phyloP scores from a whole-genome alignment of 2,797 vertebrate species.

The Catamblyrhynchus diadema region DNA sequence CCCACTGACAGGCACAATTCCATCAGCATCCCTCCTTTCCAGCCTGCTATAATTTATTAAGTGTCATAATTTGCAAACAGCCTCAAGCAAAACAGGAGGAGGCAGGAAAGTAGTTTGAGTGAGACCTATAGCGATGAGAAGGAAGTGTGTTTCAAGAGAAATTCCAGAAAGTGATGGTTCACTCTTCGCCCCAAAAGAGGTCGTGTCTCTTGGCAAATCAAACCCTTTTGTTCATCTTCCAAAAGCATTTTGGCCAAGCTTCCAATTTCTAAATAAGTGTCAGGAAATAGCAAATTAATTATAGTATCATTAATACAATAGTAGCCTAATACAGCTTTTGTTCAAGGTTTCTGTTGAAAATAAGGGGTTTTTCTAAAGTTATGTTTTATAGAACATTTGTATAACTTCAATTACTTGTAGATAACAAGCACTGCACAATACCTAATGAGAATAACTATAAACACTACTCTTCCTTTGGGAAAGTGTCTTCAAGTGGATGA shows the following conservation, averaged over 20 bases:
- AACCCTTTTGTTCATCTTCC: not conserved
- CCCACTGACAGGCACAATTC: not conserved
- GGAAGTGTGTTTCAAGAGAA: not conserved
- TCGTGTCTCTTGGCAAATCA: not conserved
- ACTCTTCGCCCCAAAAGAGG: not conserved
- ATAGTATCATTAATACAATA: not conserved
- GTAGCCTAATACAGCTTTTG: not conserved
- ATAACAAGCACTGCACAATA: not conserved
- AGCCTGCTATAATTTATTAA: not conserved
- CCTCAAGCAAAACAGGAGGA: not conserved
- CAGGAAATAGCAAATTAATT: slow-evolving; percentile 10
- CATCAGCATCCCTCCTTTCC: not conserved
- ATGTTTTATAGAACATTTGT: not conserved
- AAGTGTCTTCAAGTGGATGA: not conserved
- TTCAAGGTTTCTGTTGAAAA: not conserved
- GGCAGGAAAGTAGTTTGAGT: not conserved
- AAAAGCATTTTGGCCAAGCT: not conserved
- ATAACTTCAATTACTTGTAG: not conserved
- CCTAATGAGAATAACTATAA: not conserved
- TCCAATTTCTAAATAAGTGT: not conserved
- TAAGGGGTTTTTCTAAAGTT: not conserved
- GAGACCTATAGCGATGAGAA: not conserved
- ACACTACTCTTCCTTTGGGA: not conserved
- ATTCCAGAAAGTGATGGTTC: not conserved
- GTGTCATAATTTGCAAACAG: not conserved